phyloP scores from a whole-genome alignment of 2,797 vertebrate genomes.

The Tenualosa ilisha region DNA sequence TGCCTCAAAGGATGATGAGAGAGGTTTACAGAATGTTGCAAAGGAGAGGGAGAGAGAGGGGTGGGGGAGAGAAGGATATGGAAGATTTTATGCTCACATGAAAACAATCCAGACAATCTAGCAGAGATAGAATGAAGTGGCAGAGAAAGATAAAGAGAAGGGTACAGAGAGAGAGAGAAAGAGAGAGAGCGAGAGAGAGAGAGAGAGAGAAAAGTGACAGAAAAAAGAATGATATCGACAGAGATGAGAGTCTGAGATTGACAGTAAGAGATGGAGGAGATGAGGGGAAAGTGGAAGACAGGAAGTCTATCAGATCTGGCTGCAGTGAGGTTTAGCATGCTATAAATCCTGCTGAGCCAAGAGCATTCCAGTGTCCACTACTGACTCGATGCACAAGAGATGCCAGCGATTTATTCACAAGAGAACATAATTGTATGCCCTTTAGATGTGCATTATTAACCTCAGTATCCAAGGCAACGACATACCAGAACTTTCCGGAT shows the following conservation, averaged over 20 bases:
- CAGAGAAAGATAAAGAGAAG: constrained; percentile 42
- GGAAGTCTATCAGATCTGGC: not conserved
- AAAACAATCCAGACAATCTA: not conserved
- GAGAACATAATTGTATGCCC: constrained; percentile 61
- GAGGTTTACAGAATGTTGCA: not conserved
- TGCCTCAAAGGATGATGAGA: constrained; percentile 57
- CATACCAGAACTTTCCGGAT: constrained; percentile 55
- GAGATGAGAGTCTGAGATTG: constrained; percentile 41
- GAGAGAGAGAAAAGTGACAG: not conserved
- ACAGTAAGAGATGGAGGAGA: constrained; percentile 19
- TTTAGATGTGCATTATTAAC: constrained; percentile 66
- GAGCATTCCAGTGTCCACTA: not conserved
- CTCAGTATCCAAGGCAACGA: constrained; percentile 58
- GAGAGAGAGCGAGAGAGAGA: not conserved
- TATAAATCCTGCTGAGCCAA: not conserved
- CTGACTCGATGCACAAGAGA: not conserved
- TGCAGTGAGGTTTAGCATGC: not conserved
- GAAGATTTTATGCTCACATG: not conserved
- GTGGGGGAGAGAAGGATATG: not conserved
- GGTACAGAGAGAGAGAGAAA: not conserved
- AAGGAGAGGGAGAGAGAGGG: too few species aligned
- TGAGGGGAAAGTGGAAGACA: constrained; percentile 44
- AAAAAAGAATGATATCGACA: not conserved
- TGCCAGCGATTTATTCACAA: not conserved
- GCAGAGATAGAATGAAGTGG: constrained; percentile 43